Base-by-base conservation (phyloP, 2,888 invertebrate genomes). In the Melanostoma scalare region DNA sequence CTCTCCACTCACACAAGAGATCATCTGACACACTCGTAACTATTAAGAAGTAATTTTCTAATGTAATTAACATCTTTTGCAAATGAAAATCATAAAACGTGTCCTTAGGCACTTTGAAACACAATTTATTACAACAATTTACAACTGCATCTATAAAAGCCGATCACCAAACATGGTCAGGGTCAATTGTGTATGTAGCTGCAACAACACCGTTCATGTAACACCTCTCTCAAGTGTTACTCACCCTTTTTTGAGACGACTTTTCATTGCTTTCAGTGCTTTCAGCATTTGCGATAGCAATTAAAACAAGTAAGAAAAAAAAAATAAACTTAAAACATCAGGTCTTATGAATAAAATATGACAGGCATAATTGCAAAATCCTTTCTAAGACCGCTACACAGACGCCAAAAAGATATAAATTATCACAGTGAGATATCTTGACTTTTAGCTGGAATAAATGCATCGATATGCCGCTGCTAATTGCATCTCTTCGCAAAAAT, bases 291-390 rank as follows among this genome's bases (percentile, higher is more conserved):
- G 20, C 20, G 30, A 48, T 42, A 53, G 67, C 78, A 82, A 82
- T 82, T 82, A 82, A 77, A 69, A 50, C 48, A 20, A 46, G 2
- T 20, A 3, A n/a, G 48, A 63, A 48, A 8, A 8, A 31, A 2
- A 50, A 31, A 50, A 10, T 4, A 10, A 36, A 55, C 20, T 20
- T 20, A 4, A 55, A 55, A 38, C 61, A 48, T 48, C 61, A 50
- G 38, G 74, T 65, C 82, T 58, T 73, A 78, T 82, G 78, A 82
- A 82, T 82, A 73, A 77, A 74, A 74, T 82, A 82, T 82, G 78
- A 73, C 82, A 82, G 69, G 60, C 60, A 55, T 73, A 82, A 82
- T 82, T 65, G 73, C 78, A 58, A 75, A 75, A 82, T 82, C 81
- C 77, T 77, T 76, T 76, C 73, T 40, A 73, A 61, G 40, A 31